These are phyloP conservation scores for Dasysyrphus albostriatus DNA, from an alignment of 2,888 invertebrate genomes.

Conservation along the genomic window DNA sequence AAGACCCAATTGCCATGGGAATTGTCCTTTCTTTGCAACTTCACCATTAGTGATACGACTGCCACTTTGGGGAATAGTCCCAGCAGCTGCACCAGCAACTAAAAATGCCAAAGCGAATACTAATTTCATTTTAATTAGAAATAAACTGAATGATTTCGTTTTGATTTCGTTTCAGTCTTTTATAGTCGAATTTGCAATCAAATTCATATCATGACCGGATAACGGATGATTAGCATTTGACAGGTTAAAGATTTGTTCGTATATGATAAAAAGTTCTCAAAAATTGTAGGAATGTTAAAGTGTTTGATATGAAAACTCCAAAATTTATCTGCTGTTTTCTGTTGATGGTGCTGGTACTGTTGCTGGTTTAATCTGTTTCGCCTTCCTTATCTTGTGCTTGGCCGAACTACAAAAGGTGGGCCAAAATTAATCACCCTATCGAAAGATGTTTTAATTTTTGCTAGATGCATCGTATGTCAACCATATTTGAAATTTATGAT, in stretches of 20 bases:
- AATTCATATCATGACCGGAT: background rate
- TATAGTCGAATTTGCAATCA: slow-evolving; percentile 19
- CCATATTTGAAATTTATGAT: too few relatives aligned
- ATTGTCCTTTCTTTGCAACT: slow-evolving; percentile 70
- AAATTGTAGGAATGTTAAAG: background rate
- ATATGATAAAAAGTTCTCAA: background rate
- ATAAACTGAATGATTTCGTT: slow-evolving; percentile 25
- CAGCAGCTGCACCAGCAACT: slow-evolving; percentile 72
- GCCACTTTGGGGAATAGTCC: slow-evolving; percentile 47
- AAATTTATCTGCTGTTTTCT: too few relatives aligned
- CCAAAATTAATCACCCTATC: too few relatives aligned
- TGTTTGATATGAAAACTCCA: background rate
- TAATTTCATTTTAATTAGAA: slow-evolving; percentile 74
- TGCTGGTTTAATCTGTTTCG: too few relatives aligned
- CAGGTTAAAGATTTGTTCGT: background rate
- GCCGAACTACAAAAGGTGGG: too few relatives aligned
- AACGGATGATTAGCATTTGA: background rate
- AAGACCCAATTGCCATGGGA: slow-evolving; percentile 77
- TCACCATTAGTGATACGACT: slow-evolving; percentile 77
- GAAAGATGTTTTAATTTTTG: too few relatives aligned
- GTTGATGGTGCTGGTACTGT: too few relatives aligned
- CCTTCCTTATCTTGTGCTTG: too few relatives aligned
- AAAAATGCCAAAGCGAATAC: slow-evolving; percentile 72
- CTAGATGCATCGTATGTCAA: too few relatives aligned
- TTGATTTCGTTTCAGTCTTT: background rate